A percentile compares a stretch with the other conserved stretches of the same genome.
These are phyloP conservation scores for Darevskia nairensis DNA, from an alignment of 2,797 vertebrate genomes.

Conservation along the genomic window DNA sequence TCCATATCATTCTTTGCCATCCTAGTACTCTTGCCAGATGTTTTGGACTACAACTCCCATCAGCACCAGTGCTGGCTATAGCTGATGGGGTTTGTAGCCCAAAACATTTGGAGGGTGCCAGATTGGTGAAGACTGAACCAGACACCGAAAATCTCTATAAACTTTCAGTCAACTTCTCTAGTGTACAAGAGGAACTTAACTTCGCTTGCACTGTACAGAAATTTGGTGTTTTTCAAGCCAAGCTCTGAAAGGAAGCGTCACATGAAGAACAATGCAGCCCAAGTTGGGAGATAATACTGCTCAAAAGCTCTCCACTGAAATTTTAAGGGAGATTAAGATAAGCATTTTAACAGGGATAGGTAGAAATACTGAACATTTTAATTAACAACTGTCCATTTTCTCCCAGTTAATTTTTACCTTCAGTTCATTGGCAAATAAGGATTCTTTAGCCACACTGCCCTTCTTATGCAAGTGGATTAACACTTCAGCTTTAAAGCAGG, in stretches of 20 bases:
- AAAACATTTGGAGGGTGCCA: neutral
- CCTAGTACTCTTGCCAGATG: neutral
- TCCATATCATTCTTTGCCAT: neutral
- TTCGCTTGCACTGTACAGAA: neutral
- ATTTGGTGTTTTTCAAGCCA: neutral
- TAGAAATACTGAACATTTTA: conserved; percentile 27
- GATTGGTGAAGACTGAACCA: neutral
- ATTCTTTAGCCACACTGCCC: neutral
- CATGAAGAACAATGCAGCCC: neutral
- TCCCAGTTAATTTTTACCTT: neutral
- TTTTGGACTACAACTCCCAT: neutral
- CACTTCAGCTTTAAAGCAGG: conserved; percentile 8
- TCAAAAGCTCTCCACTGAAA: conserved; percentile 1
- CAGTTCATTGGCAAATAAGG: neutral
- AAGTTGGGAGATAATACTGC: neutral
- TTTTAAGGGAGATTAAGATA: neutral
- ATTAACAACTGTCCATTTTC: neutral
- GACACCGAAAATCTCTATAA: neutral
- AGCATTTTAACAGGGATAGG: neutral
- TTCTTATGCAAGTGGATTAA: conserved; percentile 5
- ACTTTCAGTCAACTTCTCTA: neutral
- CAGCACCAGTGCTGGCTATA: neutral
- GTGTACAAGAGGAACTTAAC: neutral
- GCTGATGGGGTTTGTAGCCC: neutral
- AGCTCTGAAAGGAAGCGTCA: neutral